These are phyloP conservation scores for Spodoptera litura DNA, from an alignment of 1,140 invertebrate genomes.

Conservation along the genomic window DNA sequence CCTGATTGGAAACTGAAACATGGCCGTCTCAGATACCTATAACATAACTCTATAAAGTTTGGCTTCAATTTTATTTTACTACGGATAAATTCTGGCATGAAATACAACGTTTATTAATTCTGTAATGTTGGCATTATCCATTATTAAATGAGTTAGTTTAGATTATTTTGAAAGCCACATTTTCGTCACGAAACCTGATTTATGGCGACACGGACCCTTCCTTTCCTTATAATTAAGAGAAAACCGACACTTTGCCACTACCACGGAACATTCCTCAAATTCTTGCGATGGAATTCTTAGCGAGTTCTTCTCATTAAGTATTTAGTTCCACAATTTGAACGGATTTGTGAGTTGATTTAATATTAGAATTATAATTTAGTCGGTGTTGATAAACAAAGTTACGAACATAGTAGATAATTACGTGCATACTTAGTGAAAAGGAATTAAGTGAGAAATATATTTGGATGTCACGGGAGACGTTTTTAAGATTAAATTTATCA, in stretches of 20 bases:
- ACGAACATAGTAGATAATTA: no score
- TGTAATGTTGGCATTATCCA: constrained; percentile 23
- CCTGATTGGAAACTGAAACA: neutral
- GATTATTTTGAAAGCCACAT: constrained; percentile 28
- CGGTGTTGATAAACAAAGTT: no score
- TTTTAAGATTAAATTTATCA: no score
- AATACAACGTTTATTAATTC: constrained; percentile 9
- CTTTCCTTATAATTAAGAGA: constrained; percentile 55
- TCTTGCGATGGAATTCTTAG: constrained; percentile 13
- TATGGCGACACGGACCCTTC: constrained; percentile 51
- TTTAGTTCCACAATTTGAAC: no score
- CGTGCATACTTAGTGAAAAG: no score
- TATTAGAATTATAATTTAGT: no score
- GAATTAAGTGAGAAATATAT: neutral
- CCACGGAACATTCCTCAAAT: constrained; percentile 17
- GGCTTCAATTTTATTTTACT: neutral
- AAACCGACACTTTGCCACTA: constrained; percentile 51
- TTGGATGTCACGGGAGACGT: neutral
- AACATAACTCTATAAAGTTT: no score
- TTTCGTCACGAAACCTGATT: constrained; percentile 53
- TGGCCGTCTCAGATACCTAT: no score
- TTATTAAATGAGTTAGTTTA: constrained; percentile 18
- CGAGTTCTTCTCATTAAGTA: neutral
- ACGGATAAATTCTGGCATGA: neutral
- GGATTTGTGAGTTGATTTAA: no score